Evolutionary conservation across 2,797 vertebrate species (phyloP).

Genomic region (Miichthys miiuy): DNA sequence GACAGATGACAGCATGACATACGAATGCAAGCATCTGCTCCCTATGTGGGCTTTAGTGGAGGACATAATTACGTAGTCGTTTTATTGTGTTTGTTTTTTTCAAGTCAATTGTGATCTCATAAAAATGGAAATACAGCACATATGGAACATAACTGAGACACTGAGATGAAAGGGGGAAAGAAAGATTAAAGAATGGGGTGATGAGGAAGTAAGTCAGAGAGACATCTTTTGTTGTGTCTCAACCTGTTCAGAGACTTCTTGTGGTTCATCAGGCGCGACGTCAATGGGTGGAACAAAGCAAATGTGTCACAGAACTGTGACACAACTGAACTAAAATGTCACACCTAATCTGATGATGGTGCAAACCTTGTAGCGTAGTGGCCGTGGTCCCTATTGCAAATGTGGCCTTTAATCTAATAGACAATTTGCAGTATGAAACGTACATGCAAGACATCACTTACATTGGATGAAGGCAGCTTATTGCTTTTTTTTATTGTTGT

Average conservation of each 20-base stretch:
- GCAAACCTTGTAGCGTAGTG: too few relatives aligned
- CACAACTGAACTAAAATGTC: neutral
- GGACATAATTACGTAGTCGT: constrained; percentile 56
- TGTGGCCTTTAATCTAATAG: neutral
- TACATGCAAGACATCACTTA: neutral
- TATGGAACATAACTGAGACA: constrained; percentile 45
- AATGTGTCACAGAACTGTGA: neutral
- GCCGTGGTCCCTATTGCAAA: neutral
- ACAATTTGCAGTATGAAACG: neutral
- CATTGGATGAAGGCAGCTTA: neutral
- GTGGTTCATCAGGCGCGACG: neutral
- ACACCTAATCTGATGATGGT: neutral
- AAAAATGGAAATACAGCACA: constrained; percentile 69
- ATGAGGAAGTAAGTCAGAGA: constrained; percentile 1
- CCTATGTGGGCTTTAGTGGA: constrained; percentile 50
- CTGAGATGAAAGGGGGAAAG: constrained; percentile 1
- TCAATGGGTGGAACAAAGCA: neutral
- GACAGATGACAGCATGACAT: constrained; percentile 62
- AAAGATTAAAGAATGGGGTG: constrained; percentile 4
- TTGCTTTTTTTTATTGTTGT: neutral
- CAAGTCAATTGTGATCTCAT: constrained; percentile 64
- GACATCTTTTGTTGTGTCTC: neutral
- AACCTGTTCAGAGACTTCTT: constrained; percentile 8
- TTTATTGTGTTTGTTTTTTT: constrained; percentile 73
- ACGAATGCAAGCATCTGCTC: constrained; percentile 62